A percentile compares a stretch with the other conserved stretches of the same genome.
These are phyloP conservation scores for Drosophila sproati DNA, from an alignment of 1,140 invertebrate genomes.

Conservation along the genomic window DNA sequence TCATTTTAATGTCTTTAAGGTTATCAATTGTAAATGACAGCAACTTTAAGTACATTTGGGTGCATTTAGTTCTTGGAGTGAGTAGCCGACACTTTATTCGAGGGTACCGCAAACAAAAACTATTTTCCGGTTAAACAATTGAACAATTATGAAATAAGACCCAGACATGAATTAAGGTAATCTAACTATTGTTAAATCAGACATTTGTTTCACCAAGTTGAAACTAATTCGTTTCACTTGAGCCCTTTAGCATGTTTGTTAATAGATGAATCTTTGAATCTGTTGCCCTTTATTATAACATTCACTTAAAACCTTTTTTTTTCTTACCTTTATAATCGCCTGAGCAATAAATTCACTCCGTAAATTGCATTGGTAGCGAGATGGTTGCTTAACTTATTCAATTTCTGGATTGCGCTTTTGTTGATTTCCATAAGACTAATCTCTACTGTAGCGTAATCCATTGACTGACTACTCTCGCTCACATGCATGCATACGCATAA, in stretches of 20 bases:
- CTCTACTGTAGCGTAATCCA: slow-evolving; percentile 26
- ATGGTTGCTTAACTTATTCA: slow-evolving; percentile 25
- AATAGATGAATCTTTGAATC: neutral
- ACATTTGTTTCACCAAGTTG: neutral
- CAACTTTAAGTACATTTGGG: no score
- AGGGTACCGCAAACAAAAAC: neutral
- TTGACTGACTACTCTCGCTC: neutral
- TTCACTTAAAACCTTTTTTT: neutral
- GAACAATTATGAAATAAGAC: neutral
- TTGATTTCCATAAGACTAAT: slow-evolving; percentile 45
- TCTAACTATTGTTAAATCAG: neutral
- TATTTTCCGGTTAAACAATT: neutral
- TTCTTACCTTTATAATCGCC: neutral
- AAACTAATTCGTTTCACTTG: neutral
- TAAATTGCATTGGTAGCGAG: slow-evolving; percentile 6
- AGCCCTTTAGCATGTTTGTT: neutral
- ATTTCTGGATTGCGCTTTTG: slow-evolving; percentile 6
- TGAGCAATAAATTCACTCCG: neutral
- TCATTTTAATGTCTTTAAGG: no score
- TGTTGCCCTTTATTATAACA: neutral
- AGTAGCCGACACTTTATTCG: neutral
- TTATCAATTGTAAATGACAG: no score
- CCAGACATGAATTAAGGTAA: neutral
- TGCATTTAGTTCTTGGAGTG: neutral
- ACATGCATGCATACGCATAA: slow-evolving; percentile 14